Evolutionary conservation across 2,113 vertebrate species (phyloP), one percentile per base, ranked within the genome.

Genomic region (Bostrychus sinensis): DNA sequence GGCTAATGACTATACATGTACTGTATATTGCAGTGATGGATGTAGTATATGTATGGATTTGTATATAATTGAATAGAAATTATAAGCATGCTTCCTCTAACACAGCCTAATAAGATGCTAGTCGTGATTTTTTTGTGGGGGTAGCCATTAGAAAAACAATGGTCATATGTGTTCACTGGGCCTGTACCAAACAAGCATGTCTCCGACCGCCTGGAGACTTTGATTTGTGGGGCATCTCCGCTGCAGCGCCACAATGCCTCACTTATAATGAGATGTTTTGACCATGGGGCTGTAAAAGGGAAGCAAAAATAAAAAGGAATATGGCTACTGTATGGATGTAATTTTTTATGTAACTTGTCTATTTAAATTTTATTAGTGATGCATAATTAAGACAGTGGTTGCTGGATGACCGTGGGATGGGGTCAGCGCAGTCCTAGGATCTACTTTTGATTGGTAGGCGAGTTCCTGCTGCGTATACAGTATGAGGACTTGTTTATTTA

Each of bases 181-280:
- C 13, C 25, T 16, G 23, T 28, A 16, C 48, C 48, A 51, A 51
- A 51, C 48, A 51, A 51, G 48, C 25, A 30, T 51, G 48, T 51
- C 48, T 51, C 25, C 48, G 0, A 3, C 14, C 25, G 48, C n/a
- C 48, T 26, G 25, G 48, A 7, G 48, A 51, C 48, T 51, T 28
- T 51, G 48, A 51, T 51, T 51, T 51, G 48, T 51, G 2, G 48
- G 23, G 7, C 48, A 51, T 51, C 48, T 28, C 23, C 2, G 23
- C 25, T 6, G 7, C 48, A 28, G 48, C 48, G 6, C 23, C 12
- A 51, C 48, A 51, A n/a, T 30, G 48, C 48, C 3, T 28, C 48
- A 28, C 3, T 51, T 51, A 51, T 51, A 51, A 51, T 51, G 48
- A 51, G 25, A 51, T 30, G 48, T 17, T 51, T 26, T 51, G 48